These are phyloP conservation scores for Phrynocephalus guinanensis DNA, from an alignment of 2,797 vertebrate species.

Conservation along the genomic window DNA sequence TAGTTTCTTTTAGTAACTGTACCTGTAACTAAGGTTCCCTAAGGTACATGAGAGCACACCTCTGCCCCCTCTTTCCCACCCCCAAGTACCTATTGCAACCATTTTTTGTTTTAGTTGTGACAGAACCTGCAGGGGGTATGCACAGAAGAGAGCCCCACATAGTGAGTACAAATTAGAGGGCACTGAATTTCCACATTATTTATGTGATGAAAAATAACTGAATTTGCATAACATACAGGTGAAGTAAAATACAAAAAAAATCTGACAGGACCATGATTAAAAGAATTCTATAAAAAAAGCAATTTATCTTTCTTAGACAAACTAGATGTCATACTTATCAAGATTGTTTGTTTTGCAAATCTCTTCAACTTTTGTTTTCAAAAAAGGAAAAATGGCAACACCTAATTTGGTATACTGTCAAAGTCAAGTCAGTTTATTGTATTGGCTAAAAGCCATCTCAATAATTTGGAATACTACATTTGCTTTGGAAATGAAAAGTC, in stretches of 20 bases:
- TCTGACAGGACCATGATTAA: neutral
- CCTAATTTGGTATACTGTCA: neutral
- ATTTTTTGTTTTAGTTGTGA: no score
- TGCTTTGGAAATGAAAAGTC: neutral
- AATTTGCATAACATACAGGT: neutral
- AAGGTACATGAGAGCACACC: no score
- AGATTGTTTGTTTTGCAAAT: neutral
- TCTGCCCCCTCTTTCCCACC: no score
- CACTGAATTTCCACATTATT: no score
- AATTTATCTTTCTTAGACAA: neutral
- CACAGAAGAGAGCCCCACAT: no score
- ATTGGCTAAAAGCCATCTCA: no score
- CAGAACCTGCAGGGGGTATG: no score
- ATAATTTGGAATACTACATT: neutral
- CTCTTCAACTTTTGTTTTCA: neutral
- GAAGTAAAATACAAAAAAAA: neutral
- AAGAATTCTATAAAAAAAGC: neutral
- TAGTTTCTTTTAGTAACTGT: neutral
- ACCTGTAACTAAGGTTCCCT: neutral
- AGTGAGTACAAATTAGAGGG: no score
- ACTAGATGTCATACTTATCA: neutral
- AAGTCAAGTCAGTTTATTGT: no score
- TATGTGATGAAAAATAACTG: no score
- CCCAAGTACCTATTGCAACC: no score
- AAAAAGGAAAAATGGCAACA: no score